phyloP scores from a whole-genome alignment of 2,888 invertebrate species.

The Mechanitis mazaeus region DNA sequence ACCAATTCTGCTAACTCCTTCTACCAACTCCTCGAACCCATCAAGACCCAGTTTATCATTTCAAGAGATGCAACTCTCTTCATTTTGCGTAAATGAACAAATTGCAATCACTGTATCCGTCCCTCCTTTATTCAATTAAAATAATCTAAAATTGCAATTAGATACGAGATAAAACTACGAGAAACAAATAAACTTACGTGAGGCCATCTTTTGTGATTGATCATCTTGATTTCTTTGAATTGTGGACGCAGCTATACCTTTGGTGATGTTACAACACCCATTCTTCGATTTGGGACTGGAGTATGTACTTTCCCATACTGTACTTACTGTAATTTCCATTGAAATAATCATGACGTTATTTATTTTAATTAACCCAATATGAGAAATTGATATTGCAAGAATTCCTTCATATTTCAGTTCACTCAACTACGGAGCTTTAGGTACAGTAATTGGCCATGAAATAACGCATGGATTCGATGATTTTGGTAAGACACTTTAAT shows the following conservation, averaged over 20 bases:
- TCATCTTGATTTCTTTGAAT: conserved; percentile 18
- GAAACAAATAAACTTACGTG: neutral
- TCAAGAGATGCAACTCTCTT: no score
- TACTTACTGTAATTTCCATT: neutral
- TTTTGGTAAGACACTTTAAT: conserved; percentile 51
- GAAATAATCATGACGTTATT: no score
- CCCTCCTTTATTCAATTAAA: no score
- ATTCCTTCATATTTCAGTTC: conserved; percentile 72
- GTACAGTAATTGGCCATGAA: conserved; percentile 86
- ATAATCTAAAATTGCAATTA: no score
- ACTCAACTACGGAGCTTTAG: conserved; percentile 88
- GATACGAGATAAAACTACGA: no score
- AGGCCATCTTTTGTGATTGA: neutral
- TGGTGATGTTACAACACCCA: conserved; percentile 89
- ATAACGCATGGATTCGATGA: conserved; percentile 78
- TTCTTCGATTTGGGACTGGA: conserved; percentile 90
- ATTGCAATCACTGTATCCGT: no score
- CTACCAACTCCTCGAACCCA: no score
- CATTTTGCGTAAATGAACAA: no score
- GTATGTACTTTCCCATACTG: conserved; percentile 75
- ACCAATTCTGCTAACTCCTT: no score
- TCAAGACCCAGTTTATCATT: no score
- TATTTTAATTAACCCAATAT: no score
- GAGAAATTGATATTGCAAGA: no score
- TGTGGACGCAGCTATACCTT: conserved; percentile 83